Evolutionary conservation across 2,888 invertebrate genomes (phyloP), one percentile per base, ranked within the genome.

Genomic region (Tricholauxania praeusta): DNA sequence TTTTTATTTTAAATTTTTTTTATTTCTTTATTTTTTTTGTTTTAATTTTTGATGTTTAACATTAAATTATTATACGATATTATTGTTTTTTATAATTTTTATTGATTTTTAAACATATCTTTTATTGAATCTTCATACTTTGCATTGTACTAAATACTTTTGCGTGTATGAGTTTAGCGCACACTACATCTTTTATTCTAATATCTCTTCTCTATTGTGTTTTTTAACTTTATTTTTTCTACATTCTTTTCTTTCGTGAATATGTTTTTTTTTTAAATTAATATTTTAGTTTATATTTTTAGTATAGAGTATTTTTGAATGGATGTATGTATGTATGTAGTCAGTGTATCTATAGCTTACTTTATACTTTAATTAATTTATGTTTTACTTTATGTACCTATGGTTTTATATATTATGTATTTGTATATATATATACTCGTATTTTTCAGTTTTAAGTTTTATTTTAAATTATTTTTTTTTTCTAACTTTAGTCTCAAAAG

Each of bases 1-100:
- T 86, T 85, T 65, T 59, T 74, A 53, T 55, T 72, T 28, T 28
- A 3, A 48, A 14, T 52, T 51, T 52, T 75, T 77, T 72, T 67
- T 68, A n/a, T n/a, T n/a, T n/a, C n/a, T 74, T 6, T 10, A 5
- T 39, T 60, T 52, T 39, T 74, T 68, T 70, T 64, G 51, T 53
- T 59, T 39, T 52, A 59, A 59, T 62, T 67, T 72, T 71, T 53
- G 63, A 65, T 73, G 59, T 49, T 59, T 66, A 64, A 49, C 39
- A 52, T 66, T 66, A 19, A 55, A 47, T 68, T 53, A 7, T 62
- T 71, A 14, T 51, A n/a, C 32, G 60, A 32, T 55, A 48, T 68
- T 63, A 28, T 47, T 63, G 17, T 17, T 32, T 32, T 47, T 63
- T 15, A 39, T 62, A 63, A 5, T 39, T 63, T 63, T 64, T 15